Base-by-base conservation (phyloP, 2,113 vertebrate genomes). In the Psittacula cyanocephala region DNA sequence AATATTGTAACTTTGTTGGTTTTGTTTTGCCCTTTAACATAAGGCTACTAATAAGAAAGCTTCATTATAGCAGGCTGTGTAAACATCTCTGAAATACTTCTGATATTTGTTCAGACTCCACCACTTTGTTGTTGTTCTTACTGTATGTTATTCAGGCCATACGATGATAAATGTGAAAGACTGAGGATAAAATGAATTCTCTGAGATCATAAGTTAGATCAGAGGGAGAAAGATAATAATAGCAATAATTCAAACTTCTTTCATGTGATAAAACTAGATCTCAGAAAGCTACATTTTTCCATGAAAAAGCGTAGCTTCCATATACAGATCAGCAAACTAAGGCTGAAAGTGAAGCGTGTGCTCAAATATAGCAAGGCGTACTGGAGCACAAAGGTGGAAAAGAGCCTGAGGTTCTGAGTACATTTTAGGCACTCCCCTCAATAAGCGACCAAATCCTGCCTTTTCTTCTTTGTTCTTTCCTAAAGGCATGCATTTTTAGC, bases 401-500 rank as follows among this genome's bases (percentile, higher is more conserved):
- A 63, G 20, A 79, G 12, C 10, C 28, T 17, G 8, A 28, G 18
- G 29, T 60, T 82, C 25, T 76, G 55, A 91, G n/a, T 9, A 27
- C 5, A 3, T 27, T 67, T 68, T 43, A 74, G 65, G 3, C 24
- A 6, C 41, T 88, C 11, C 3, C 12, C 6, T 44, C 16, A 17
- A 39, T 33, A 71, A 75, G 18, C n/a, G 71, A 53, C 39, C 5
- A 67, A 37, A 71, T 12, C 14, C 50, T 83, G 8, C 17, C 19
- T 72, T 82, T 43, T 46, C 29, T 41, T 65, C 25, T 10, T 57
- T 70, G 22, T 69, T 29, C 5, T 63, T 69, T 52, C 11, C 27
- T 37, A 69, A 52, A 28, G 16, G 7, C 16, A 33, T 0, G 1
- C 3, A 6, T 71, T 68, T 63, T 68, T 68, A 52, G 47, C 0